Evolutionary conservation across 2,888 invertebrate species (phyloP).

Genomic region (Athetis lepigone): DNA sequence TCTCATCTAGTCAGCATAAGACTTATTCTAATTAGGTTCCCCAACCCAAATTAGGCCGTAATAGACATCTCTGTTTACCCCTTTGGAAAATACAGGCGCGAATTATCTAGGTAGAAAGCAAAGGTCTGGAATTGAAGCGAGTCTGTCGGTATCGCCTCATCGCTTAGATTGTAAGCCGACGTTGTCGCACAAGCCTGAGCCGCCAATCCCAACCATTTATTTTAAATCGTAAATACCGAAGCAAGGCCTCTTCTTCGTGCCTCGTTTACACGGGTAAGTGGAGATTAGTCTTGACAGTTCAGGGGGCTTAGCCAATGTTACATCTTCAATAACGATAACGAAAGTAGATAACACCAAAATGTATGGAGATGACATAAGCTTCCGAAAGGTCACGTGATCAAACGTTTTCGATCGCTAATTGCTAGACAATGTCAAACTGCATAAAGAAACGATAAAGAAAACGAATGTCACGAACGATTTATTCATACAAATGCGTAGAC

Average conservation of each 20-base stretch:
- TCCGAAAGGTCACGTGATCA: no score
- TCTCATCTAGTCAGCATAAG: background rate
- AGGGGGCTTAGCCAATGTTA: no score
- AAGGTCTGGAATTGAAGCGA: conserved; percentile 20
- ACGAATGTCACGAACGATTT: no score
- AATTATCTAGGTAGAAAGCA: background rate
- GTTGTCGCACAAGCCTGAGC: conserved; percentile 70
- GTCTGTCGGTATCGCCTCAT: conserved; percentile 32
- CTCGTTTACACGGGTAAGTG: conserved; percentile 59
- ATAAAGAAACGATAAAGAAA: no score
- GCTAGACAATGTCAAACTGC: no score
- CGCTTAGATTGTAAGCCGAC: conserved; percentile 32
- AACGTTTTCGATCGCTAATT: no score
- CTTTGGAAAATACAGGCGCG: background rate
- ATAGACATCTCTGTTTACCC: background rate
- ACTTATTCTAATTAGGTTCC: background rate
- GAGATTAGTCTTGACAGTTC: background rate
- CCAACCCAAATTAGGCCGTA: background rate
- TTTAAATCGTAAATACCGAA: conserved; percentile 82
- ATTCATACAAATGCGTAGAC: no score
- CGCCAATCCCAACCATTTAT: conserved; percentile 80
- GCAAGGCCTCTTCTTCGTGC: conserved; percentile 74
- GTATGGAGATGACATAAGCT: no score
- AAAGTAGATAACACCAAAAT: no score
- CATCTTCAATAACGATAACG: no score